Evolutionary conservation across 2,797 vertebrate genomes (phyloP).

Genomic region (Monodelphis domestica): DNA sequence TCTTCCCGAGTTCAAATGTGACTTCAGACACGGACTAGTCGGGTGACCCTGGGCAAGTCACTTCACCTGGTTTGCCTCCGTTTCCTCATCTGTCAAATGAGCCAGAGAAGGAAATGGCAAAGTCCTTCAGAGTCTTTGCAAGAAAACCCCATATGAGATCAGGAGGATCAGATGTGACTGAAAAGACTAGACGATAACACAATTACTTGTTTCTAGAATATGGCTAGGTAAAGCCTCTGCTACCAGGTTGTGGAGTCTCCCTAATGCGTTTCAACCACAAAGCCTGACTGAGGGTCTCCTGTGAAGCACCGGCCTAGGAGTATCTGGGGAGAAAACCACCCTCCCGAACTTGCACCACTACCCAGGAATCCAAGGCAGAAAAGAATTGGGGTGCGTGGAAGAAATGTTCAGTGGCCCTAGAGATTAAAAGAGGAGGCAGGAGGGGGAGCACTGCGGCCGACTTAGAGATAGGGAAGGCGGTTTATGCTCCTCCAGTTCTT

Average conservation of each 20-base stretch:
- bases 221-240: not conserved
- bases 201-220: not conserved
- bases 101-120: not conserved
- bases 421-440: not conserved
- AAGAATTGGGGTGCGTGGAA: not conserved
- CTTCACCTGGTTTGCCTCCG: not conserved
- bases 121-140: not conserved
- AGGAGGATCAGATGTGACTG: not conserved
- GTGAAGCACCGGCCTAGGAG: not conserved
- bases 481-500: not conserved
- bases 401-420: not conserved
- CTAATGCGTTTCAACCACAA: not conserved
- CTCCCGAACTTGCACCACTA: not conserved
- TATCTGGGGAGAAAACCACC: not conserved
- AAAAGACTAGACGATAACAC: not conserved
- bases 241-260: not conserved
- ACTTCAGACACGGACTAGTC: too few relatives aligned
- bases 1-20: too few relatives aligned
- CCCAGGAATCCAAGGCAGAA: not conserved
- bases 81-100: not conserved
- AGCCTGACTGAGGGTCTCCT: not conserved
- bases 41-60: not conserved
- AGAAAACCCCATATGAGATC: not conserved
- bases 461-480: not conserved
- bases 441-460: not conserved